These are phyloP conservation scores for Biston betularia DNA, from an alignment of 2,888 invertebrate genomes.

Conservation along the genomic window DNA sequence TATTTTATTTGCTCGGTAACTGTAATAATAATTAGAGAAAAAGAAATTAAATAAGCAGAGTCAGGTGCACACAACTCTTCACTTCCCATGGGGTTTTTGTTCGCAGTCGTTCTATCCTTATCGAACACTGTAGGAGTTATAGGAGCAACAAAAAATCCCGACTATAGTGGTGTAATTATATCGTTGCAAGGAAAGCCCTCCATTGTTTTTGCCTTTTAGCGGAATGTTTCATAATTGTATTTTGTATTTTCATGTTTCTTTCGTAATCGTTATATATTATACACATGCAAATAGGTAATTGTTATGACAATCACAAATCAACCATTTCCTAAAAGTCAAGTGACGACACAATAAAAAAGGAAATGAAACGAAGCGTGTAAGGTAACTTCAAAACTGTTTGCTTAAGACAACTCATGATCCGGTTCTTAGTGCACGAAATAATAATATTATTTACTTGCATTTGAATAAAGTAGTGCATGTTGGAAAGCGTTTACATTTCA, in stretches of 20 bases:
- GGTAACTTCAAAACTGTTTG: not conserved
- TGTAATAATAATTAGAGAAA: conserved; percentile 27
- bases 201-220: conserved; percentile 76
- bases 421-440: conserved; percentile 41
- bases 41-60: conserved; percentile 14
- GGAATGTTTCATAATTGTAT: conserved; percentile 70
- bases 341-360: not conserved
- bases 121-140: conserved; percentile 48
- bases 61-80: conserved; percentile 48
- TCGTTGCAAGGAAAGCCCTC: conserved; percentile 68
- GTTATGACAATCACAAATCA: conserved; percentile 8
- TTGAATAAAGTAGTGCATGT: conserved; percentile 51
- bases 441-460: conserved; percentile 44
- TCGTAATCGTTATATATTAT: conserved; percentile 41
- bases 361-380: conserved; percentile 15
- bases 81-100: conserved; percentile 56
- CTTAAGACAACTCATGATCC: conserved; percentile 36
- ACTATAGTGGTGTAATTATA: conserved; percentile 64
- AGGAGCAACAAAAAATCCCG: conserved; percentile 55
- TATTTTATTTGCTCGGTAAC: conserved; percentile 24
- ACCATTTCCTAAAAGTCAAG: not conserved
- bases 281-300: conserved; percentile 8
- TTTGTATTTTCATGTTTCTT: conserved; percentile 52
- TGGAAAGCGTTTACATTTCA: conserved; percentile 71
- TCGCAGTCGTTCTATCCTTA: conserved; percentile 57